Conservation (phyloP, 2,113 vertebrate genomes). For the Phalacrocorax pelagicus region DNA sequence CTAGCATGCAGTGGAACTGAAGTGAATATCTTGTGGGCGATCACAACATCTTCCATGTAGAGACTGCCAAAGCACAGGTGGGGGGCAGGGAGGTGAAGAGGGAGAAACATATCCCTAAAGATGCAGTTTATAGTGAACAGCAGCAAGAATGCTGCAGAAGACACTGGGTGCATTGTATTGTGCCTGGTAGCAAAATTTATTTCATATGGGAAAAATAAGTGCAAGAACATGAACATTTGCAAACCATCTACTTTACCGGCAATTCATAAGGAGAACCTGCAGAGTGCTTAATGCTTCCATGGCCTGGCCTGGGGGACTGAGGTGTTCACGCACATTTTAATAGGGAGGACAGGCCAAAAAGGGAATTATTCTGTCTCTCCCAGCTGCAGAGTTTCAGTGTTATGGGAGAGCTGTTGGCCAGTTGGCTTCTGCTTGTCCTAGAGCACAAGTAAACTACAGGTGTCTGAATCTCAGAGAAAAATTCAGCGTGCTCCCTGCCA, state of each 20-base stretch:
- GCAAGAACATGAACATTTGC: conserved; percentile 8
- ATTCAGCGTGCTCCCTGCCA: neutral
- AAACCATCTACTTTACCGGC: conserved; percentile 3
- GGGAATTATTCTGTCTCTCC: neutral
- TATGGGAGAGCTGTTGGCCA: neutral
- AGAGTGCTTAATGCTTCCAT: neutral
- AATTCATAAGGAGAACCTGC: neutral
- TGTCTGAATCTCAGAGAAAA: neutral
- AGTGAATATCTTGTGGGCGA: neutral
- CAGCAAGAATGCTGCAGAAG: neutral
- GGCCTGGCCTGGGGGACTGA: neutral
- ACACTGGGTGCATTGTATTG: neutral
- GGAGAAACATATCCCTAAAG: neutral
- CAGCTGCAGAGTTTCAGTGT: neutral
- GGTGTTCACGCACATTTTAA: neutral
- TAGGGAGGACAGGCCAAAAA: neutral
- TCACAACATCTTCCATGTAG: neutral
- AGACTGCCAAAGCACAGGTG: neutral
- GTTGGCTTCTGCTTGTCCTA: neutral
- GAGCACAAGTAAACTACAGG: neutral
- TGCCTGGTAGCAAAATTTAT: neutral
- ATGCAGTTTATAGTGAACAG: neutral
- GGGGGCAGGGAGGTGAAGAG: neutral
- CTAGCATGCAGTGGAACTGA: neutral
- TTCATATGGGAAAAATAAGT: neutral